phyloP scores from a whole-genome alignment of 2,888 invertebrate genomes.

The Sinotaia quadrata region DNA sequence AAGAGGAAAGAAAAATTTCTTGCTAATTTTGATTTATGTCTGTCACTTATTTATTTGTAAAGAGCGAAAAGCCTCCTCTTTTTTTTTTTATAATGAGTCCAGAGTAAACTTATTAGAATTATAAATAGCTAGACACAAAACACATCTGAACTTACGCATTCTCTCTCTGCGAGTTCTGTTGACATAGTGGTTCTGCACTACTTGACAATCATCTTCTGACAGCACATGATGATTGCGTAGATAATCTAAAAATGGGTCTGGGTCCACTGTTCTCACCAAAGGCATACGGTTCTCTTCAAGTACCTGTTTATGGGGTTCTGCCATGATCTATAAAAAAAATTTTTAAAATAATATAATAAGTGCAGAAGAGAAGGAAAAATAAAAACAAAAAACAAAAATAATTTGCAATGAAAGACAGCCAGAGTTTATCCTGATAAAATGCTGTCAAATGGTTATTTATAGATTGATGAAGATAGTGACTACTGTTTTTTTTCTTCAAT shows the following conservation, averaged over 20 bases:
- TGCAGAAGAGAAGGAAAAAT: not conserved
- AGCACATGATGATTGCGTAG: constrained; percentile 18
- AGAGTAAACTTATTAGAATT: no score
- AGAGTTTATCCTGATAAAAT: not conserved
- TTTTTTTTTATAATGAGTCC: no score
- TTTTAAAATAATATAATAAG: not conserved
- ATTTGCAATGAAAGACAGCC: not conserved
- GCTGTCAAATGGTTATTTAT: constrained; percentile 1
- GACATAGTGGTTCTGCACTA: constrained; percentile 24
- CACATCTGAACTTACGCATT: constrained; percentile 30
- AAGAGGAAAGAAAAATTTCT: no score
- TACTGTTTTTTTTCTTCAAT: not conserved
- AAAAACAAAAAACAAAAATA: not conserved
- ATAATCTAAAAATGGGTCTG: constrained; percentile 30
- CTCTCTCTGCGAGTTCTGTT: constrained; percentile 28
- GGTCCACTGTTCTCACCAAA: constrained; percentile 26
- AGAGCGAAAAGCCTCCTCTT: no score
- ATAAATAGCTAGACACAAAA: no score
- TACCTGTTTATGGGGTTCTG: constrained; percentile 13
- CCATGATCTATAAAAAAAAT: constrained; percentile 1
- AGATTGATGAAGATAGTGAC: not conserved
- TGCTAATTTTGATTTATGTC: no score
- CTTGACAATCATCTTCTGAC: constrained; percentile 28
- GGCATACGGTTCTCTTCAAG: constrained; percentile 27
- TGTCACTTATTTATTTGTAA: no score